These are phyloP conservation scores for Magallana ariakensis DNA, from an alignment of 1,140 invertebrate species.

Conservation along the genomic window DNA sequence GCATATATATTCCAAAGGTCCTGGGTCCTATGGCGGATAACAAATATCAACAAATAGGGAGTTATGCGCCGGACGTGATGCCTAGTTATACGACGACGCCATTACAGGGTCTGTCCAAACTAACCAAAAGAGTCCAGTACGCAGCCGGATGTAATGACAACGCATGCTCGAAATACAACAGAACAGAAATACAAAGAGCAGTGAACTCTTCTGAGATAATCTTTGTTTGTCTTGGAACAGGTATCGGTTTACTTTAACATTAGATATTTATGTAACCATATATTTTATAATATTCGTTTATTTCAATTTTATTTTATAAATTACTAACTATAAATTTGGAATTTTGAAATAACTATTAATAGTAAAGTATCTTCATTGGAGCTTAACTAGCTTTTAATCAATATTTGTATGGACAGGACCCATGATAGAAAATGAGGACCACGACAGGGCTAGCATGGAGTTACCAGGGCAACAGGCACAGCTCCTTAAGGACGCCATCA, in stretches of 20 bases:
- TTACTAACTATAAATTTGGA: too few relatives aligned
- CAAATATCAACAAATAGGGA: conserved; percentile 74
- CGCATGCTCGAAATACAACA: conserved; percentile 68
- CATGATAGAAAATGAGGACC: conserved; percentile 68
- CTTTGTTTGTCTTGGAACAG: conserved; percentile 78
- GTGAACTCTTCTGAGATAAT: conserved; percentile 70
- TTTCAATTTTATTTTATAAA: too few relatives aligned
- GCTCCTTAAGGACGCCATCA: conserved; percentile 65
- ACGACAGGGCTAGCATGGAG: conserved; percentile 66
- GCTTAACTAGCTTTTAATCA: too few relatives aligned
- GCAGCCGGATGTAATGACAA: conserved; percentile 71
- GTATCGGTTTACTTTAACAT: conserved; percentile 55
- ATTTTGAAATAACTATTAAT: too few relatives aligned
- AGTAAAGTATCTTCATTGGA: too few relatives aligned
- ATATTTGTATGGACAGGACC: conserved; percentile 50
- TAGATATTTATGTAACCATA: too few relatives aligned
- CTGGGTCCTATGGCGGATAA: conserved; percentile 78
- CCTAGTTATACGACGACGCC: conserved; percentile 71
- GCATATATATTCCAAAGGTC: conserved; percentile 61
- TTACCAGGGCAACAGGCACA: conserved; percentile 69
- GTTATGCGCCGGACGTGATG: conserved; percentile 70
- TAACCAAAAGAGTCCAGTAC: conserved; percentile 61
- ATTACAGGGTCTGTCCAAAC: conserved; percentile 62
- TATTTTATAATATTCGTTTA: too few relatives aligned
- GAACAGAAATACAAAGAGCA: conserved; percentile 61